Conservation (phyloP, 1,140 invertebrate species). For the Solen grandis region DNA sequence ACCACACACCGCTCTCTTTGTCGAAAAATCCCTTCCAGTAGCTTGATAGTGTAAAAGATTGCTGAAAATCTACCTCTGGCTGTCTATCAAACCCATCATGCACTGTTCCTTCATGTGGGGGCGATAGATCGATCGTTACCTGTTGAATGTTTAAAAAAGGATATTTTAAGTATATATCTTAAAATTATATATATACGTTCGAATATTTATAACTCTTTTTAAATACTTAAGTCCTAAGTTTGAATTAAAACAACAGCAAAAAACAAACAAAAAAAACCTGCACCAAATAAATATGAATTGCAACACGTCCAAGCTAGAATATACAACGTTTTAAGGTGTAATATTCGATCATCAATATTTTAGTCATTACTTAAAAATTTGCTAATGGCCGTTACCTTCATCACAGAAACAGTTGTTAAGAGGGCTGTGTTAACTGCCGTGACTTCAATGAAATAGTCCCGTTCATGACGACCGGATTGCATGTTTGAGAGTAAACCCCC, state of each 20-base stretch:
- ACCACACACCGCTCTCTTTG: slow-evolving; percentile 60
- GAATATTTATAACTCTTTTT: too few species aligned
- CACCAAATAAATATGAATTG: too few species aligned
- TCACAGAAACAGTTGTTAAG: background rate
- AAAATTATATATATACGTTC: too few species aligned
- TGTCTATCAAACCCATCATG: slow-evolving; percentile 51
- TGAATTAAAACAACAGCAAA: too few species aligned
- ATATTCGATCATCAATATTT: too few species aligned
- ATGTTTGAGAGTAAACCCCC: background rate
- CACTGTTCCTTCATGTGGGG: slow-evolving; percentile 53
- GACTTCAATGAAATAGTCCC: slow-evolving; percentile 27
- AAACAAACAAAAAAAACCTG: too few species aligned
- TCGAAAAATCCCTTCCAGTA: slow-evolving; percentile 65
- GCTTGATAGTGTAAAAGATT: slow-evolving; percentile 17
- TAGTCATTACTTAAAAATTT: too few species aligned
- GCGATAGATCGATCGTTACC: slow-evolving; percentile 58
- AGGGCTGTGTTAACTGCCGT: slow-evolving; percentile 8
- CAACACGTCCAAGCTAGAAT: too few species aligned
- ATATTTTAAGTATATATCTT: too few species aligned
- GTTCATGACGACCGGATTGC: slow-evolving; percentile 1
- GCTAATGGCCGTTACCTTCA: slow-evolving; percentile 37
- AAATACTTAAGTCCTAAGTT: too few species aligned
- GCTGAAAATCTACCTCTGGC: slow-evolving; percentile 58
- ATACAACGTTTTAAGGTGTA: too few species aligned
- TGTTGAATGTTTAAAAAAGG: too few species aligned